These are phyloP conservation scores for Diabrotica balteata DNA, from an alignment of 2,888 invertebrate species.

Conservation along the genomic window DNA sequence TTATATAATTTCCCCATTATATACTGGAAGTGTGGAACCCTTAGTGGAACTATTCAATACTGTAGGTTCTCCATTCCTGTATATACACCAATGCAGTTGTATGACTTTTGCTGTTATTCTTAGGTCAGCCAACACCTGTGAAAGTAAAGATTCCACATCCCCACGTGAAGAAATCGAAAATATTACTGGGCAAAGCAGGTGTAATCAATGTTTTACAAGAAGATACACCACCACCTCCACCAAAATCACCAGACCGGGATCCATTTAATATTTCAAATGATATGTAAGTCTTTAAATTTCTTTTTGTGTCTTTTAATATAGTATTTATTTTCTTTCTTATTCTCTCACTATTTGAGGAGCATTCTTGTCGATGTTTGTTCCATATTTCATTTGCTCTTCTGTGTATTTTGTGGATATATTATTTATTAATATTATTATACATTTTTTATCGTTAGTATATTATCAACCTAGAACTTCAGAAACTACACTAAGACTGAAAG, in stretches of 20 bases:
- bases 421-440: neutral
- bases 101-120: conserved; percentile 41
- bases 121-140: conserved; percentile 77
- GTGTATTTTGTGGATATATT: too few relatives aligned
- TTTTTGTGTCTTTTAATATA: neutral
- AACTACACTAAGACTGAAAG: conserved; percentile 79
- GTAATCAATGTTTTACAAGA: conserved; percentile 95
- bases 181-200: conserved; percentile 92
- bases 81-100: too few relatives aligned
- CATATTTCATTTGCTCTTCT: too few relatives aligned
- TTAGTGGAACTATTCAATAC: too few relatives aligned
- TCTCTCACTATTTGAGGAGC: too few relatives aligned
- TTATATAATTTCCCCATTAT: too few relatives aligned
- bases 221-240: conserved; percentile 89
- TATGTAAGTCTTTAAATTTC: conserved; percentile 69
- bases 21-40: too few relatives aligned
- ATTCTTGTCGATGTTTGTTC: too few relatives aligned
- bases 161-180: conserved; percentile 91
- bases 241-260: conserved; percentile 90
- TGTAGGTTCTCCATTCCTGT: too few relatives aligned
- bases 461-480: conserved; percentile 91
- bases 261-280: conserved; percentile 99
- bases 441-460: conserved; percentile 68
- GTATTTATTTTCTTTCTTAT: too few relatives aligned
- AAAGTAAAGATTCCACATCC: conserved; percentile 94